These are phyloP conservation scores for Gandaritis pyraliata DNA, from an alignment of 2,888 invertebrate species.

Conservation along the genomic window DNA sequence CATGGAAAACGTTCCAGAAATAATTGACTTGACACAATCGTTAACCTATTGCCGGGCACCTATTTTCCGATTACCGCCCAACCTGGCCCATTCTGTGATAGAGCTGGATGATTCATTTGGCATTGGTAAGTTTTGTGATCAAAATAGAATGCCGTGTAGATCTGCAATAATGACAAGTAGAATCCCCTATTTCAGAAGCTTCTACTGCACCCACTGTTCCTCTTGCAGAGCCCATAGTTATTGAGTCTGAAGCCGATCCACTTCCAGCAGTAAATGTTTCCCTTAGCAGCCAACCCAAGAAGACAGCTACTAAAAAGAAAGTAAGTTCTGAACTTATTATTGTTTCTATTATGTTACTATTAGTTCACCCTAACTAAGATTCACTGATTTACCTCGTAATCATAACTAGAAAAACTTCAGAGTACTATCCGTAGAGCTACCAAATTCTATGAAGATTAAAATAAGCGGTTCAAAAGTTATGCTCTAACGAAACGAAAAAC, in stretches of 20 bases:
- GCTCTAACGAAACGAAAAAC: no score
- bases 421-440: no score
- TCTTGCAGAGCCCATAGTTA: conserved; percentile 8
- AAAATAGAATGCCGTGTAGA: neutral
- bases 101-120: conserved; percentile 23
- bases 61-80: neutral
- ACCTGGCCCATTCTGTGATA: conserved; percentile 12
- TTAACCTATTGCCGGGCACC: conserved; percentile 14
- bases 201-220: neutral
- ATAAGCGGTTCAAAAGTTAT: no score
- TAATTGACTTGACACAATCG: conserved; percentile 27
- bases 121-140: conserved; percentile 10
- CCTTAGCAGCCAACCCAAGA: neutral
- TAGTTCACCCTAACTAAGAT: no score
- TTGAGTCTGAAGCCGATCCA: conserved; percentile 10
- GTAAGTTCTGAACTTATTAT: conserved; percentile 14
- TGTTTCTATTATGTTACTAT: no score
- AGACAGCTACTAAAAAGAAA: conserved; percentile 13
- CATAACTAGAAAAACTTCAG: no score
- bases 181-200: conserved; percentile 5
- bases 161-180: neutral
- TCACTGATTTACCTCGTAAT: no score
- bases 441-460: no score
- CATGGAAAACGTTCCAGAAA: conserved; percentile 21
- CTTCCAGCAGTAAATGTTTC: conserved; percentile 12